Conservation (phyloP, 1,140 invertebrate genomes). For the Bombyx mori region DNA sequence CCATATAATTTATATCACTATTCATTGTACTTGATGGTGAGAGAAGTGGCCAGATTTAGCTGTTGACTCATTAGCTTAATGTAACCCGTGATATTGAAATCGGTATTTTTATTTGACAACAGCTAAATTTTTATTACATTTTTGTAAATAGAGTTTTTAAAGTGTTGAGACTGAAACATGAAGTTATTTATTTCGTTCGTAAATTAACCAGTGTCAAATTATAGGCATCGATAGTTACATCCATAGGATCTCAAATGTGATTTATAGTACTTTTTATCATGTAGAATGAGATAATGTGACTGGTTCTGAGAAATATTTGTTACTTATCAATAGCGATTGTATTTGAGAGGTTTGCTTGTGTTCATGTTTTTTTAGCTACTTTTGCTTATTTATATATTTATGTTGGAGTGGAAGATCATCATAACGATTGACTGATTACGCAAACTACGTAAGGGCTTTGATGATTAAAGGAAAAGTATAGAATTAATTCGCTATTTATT, state of each 20-base stretch:
- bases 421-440: too few species aligned
- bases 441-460: too few species aligned
- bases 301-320: conserved; percentile 1
- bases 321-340: conserved; percentile 1
- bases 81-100: conserved; percentile 1
- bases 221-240: conserved; percentile 37
- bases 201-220: conserved; percentile 60
- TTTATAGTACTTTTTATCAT: conserved; percentile 18
- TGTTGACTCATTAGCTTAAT: conserved; percentile 16
- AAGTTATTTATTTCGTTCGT: conserved; percentile 65
- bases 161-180: conserved; percentile 65
- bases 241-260: conserved; percentile 35
- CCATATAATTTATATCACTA: conserved; percentile 25
- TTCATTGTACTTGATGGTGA: conserved; percentile 13
- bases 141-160: conserved; percentile 62
- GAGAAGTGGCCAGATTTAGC: conserved; percentile 17
- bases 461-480: too few species aligned
- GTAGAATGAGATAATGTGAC: conserved; percentile 16
- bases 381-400: too few species aligned
- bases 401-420: too few species aligned
- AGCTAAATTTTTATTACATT: conserved; percentile 48
- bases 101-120: conserved; percentile 27
- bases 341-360: neutral
- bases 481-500: too few species aligned
- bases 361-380: neutral